Conservation (phyloP, 2,113 vertebrate genomes). For the Nestor notabilis region DNA sequence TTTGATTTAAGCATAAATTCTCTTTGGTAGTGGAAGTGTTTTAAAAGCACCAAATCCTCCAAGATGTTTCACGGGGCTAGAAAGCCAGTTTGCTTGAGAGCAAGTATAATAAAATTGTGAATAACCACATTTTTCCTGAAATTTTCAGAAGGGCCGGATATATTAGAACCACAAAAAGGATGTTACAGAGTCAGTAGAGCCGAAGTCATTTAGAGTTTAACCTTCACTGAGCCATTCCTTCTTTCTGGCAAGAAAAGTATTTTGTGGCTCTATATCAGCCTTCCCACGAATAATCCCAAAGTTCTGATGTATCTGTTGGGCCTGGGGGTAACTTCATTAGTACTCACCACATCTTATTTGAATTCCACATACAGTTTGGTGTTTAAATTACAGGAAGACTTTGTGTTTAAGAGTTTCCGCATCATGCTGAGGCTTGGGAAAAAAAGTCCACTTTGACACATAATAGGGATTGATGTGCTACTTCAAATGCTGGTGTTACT, state of each 20-base stretch:
- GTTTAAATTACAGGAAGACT: conserved; percentile 72
- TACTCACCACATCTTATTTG: conserved; percentile 22
- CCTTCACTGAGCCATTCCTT: not conserved
- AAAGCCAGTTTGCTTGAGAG: not conserved
- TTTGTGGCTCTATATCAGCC: not conserved
- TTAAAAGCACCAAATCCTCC: not conserved
- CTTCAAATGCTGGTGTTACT: conserved; percentile 48
- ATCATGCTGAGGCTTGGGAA: conserved; percentile 28
- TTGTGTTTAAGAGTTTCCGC: conserved; percentile 65
- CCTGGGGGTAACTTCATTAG: not conserved
- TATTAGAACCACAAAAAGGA: not conserved
- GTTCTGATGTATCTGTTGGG: not conserved
- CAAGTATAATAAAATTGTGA: not conserved
- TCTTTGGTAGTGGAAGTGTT: not conserved
- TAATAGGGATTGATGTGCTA: conserved; percentile 61
- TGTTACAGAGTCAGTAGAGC: not conserved
- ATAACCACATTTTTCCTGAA: not conserved
- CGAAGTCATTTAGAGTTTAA: not conserved
- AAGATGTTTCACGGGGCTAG: not conserved
- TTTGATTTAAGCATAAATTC: not conserved
- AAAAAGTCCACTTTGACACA: conserved; percentile 54
- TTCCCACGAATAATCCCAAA: not conserved
- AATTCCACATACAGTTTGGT: not conserved
- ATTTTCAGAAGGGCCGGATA: not conserved
- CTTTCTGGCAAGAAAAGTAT: not conserved